phyloP scores from a whole-genome alignment of 2,113 vertebrate genomes.

The Ammospiza caudacuta region DNA sequence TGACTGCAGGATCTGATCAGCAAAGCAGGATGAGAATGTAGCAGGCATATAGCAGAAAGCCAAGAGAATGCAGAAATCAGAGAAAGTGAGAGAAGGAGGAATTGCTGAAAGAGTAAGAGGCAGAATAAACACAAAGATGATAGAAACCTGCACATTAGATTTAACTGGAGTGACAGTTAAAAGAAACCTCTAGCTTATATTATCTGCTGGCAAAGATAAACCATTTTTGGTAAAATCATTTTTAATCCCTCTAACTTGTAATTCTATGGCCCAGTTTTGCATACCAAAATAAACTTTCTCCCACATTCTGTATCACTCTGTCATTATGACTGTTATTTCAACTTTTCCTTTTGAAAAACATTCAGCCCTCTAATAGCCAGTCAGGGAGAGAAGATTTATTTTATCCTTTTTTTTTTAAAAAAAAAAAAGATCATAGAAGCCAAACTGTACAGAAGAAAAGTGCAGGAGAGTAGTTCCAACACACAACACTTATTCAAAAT shows the following conservation, averaged over 20 bases:
- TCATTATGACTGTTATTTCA: slow-evolving; percentile 53
- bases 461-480: background rate
- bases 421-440: background rate
- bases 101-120: background rate
- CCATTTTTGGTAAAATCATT: slow-evolving; percentile 9
- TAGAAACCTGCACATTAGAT: background rate
- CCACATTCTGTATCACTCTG: slow-evolving; percentile 38
- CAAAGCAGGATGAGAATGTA: background rate
- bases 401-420: background rate
- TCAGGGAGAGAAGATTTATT: slow-evolving; percentile 18
- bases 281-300: slow-evolving; percentile 62
- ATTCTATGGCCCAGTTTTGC: slow-evolving; percentile 1
- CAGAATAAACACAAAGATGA: background rate
- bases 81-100: slow-evolving; percentile 21
- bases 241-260: slow-evolving; percentile 41
- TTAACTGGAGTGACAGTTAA: slow-evolving; percentile 2
- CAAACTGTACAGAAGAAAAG: slow-evolving; percentile 3
- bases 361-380: slow-evolving; percentile 38
- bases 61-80: slow-evolving; percentile 19
- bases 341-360: slow-evolving; percentile 35
- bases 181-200: slow-evolving; percentile 19
- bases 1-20: background rate
- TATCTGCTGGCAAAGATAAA: slow-evolving; percentile 26
- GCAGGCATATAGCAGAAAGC: background rate
- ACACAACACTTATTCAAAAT: background rate